These are phyloP conservation scores for Aphidius gifuensis DNA, from an alignment of 1,140 invertebrate species.

Conservation along the genomic window DNA sequence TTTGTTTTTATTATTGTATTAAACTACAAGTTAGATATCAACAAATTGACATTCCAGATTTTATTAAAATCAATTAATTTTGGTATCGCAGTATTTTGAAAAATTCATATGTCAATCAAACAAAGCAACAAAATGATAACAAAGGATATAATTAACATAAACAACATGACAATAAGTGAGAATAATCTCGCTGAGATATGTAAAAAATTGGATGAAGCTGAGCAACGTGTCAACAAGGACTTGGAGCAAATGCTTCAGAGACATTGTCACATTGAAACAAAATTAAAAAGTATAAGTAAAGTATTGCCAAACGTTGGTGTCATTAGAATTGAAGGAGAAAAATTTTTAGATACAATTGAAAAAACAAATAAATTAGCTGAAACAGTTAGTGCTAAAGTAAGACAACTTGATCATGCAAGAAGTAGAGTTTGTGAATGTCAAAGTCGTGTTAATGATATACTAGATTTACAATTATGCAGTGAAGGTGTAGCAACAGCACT, in stretches of 20 bases:
- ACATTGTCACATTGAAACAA: conserved; percentile 64
- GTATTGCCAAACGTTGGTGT: conserved; percentile 68
- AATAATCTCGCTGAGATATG: neutral
- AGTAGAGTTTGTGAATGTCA: conserved; percentile 92
- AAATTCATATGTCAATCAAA: too few relatives aligned
- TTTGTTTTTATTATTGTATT: too few relatives aligned
- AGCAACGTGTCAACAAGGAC: conserved; percentile 59
- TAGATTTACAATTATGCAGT: conserved; percentile 93
- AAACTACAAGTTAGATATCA: too few relatives aligned
- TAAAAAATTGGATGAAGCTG: neutral
- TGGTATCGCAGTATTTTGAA: too few relatives aligned
- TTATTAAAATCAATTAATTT: too few relatives aligned
- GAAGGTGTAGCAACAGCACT: conserved; percentile 92
- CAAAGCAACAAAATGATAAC: too few relatives aligned
- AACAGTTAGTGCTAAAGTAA: conserved; percentile 94
- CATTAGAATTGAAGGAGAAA: conserved; percentile 69
- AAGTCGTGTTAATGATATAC: conserved; percentile 90
- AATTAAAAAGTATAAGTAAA: conserved; percentile 63
- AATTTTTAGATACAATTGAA: conserved; percentile 79
- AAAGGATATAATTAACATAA: neutral
- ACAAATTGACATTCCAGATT: too few relatives aligned
- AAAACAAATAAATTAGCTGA: conserved; percentile 86
- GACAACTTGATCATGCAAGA: conserved; percentile 88
- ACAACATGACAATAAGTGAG: neutral
- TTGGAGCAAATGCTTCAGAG: conserved; percentile 61